These are phyloP conservation scores for Solea solea DNA, from an alignment of 2,113 vertebrate genomes.

Conservation along the genomic window DNA sequence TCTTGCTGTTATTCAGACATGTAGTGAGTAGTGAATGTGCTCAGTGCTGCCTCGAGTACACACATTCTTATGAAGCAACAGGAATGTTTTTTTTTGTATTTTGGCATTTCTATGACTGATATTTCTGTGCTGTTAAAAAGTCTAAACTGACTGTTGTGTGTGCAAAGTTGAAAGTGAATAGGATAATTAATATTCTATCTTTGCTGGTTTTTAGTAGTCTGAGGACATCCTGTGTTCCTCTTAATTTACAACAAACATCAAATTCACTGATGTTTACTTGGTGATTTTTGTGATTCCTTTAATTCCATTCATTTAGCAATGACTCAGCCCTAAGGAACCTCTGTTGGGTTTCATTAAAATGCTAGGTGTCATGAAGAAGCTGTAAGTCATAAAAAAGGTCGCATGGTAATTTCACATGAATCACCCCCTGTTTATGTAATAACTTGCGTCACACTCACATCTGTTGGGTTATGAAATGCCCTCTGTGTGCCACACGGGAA, in stretches of 20 bases:
- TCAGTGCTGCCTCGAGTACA: slow-evolving; percentile 7
- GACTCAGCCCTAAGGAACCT: not conserved
- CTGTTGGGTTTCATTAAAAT: not conserved
- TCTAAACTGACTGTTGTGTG: not conserved
- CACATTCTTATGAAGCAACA: slow-evolving; percentile 42
- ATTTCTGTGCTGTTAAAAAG: not conserved
- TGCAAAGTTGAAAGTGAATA: too few species aligned
- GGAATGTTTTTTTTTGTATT: not conserved
- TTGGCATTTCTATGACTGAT: not conserved
- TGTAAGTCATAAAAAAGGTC: slow-evolving; percentile 29
- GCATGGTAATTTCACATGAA: slow-evolving; percentile 41
- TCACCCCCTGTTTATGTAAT: slow-evolving; percentile 64
- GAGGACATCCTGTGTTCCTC: not conserved
- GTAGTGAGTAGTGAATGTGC: not conserved
- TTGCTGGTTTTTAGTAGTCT: not conserved
- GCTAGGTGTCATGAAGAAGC: not conserved
- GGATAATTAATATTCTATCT: slow-evolving; percentile 47
- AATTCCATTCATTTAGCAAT: not conserved
- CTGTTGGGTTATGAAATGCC: slow-evolving; percentile 56
- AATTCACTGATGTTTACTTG: not conserved
- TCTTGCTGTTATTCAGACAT: slow-evolving; percentile 40
- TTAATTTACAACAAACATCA: not conserved
- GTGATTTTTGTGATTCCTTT: not conserved
- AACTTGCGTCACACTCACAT: slow-evolving; percentile 67
- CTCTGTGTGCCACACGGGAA: slow-evolving; percentile 36